Base-by-base conservation (phyloP, 2,113 vertebrate genomes). In the Sapajus apella region DNA sequence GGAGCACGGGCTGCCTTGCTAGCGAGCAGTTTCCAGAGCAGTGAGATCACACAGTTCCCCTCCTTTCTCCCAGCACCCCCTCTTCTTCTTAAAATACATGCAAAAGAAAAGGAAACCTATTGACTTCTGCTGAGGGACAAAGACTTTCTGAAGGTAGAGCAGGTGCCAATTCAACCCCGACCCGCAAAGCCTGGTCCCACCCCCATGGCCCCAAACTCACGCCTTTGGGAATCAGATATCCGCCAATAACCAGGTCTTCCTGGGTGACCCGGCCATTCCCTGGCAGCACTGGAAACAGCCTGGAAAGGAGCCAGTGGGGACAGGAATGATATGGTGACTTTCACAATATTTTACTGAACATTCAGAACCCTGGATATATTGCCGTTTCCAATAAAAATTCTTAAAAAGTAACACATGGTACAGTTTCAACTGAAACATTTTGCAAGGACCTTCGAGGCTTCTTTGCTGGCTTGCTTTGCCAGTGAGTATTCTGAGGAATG, bases 161-260 rank as follows among this genome's bases (percentile, higher is more conserved):
- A 90, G 32, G 35, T 85, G 37, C 85, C 47, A 75, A 1, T 13
- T 21, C 50, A 61, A 12, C 56, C 64, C 17, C 47, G 5, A 64
- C 47, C 61, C 4, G 11, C 64, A 6, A 20, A 27, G 37, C 81
- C 88, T 76, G 32, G 40, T 27, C 32, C 27, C 47, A 13, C 50
- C 2, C 14, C 8, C 27, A n/a, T 0, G 13, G 17, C 83, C 17
- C 45, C 61, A 77, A 64, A 98, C 99, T 98, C 99, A 99, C 99
- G 98, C 99, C 99, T 99, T 99, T 99, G 96, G 99, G 99, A 96
- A 99, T 99, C 72, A 99, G 98, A 98, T 99, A 99, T 93, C 99
- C 99, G 77, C 99, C 99, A 90, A 99, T 47, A 11, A 99, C 98
- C 97, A 99, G 96, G 97, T 99, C 99, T 97, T 99, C 99, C 94